Base-by-base conservation (phyloP, 2,113 vertebrate species). In the Ivindomyrus marchei region DNA sequence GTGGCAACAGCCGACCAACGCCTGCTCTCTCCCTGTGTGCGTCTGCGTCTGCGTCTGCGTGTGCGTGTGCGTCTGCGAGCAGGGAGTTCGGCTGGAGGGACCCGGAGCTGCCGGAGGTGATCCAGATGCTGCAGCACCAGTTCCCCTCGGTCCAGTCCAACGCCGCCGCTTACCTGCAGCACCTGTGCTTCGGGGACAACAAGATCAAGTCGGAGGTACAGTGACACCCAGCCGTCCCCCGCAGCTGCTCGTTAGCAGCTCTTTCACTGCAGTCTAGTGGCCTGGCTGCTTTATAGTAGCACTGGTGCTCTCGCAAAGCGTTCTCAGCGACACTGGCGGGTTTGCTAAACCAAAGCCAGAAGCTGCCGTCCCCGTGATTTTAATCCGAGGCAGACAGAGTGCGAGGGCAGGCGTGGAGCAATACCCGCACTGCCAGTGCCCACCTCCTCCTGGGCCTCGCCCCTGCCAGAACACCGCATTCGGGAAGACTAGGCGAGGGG, bases 31-130 rank as follows among this genome's bases (percentile, higher is more conserved):
- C 24, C 46, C 24, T 87, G 85, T 87, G n/a, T 87, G 84, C 8
- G 46, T 46, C 17, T 84, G 80, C 74, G 31, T 80, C 2, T 80
- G 36, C 47, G 62, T 39, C 15, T 52, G 15, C 19, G 85, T 86
- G 11, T 86, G 84, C 21, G 3, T 46, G 17, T 85, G 80, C 80
- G 21, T 85, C 5, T 85, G 45, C 50, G 24, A 47, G 89, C 46
- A 99, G 98, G 96, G 98, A 99, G 93, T 99, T 99, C 90, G 98
- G 98, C 93, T 99, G 98, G 98, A 96, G 98, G 96, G 98, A 99
- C 95, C 98, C 98, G 0, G 98, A 99, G 94, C 97, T 99, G 93
- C 98, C 98, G 47, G 98, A 99, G 94, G 98, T 99, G 92, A 99
- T 99, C 93, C 98, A 99, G 95, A 99, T 99, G 98, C 95, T 99